These are phyloP conservation scores for Lottia gigantea DNA, from an alignment of 2,888 invertebrate species.

Conservation along the genomic window DNA sequence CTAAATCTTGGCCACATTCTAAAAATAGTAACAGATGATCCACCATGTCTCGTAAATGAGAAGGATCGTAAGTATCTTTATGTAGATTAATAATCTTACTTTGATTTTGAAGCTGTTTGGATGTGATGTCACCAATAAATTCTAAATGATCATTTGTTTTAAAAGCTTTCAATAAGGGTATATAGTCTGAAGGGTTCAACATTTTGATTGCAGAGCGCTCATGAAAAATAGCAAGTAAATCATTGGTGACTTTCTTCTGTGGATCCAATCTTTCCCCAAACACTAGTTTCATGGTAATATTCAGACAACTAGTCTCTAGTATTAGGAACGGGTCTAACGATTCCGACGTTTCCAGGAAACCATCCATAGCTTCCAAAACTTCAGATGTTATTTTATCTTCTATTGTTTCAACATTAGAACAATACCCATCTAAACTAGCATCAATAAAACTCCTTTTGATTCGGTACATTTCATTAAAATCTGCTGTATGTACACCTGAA, in stretches of 20 bases:
- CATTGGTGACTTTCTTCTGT: conserved; percentile 41
- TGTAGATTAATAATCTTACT: conserved; percentile 50
- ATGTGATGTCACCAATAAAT: conserved; percentile 35
- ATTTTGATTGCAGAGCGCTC: conserved; percentile 29
- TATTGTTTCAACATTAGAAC: conserved; percentile 33
- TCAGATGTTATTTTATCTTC: conserved; percentile 44
- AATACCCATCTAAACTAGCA: conserved; percentile 43
- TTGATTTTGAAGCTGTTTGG: conserved; percentile 41
- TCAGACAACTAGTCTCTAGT: conserved; percentile 45
- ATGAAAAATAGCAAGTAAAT: conserved; percentile 42
- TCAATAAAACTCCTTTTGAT: conserved; percentile 47
- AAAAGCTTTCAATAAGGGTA: conserved; percentile 31
- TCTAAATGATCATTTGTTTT: conserved; percentile 27
- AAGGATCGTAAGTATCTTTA: conserved; percentile 54
- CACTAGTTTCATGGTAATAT: conserved; percentile 45
- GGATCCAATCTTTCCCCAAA: conserved; percentile 47
- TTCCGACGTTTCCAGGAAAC: conserved; percentile 32
- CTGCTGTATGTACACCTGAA: conserved; percentile 48
- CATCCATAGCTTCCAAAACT: conserved; percentile 38
- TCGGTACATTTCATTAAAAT: conserved; percentile 37
- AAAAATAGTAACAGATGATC: conserved; percentile 53
- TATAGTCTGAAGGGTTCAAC: conserved; percentile 31
- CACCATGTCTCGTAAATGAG: conserved; percentile 42
- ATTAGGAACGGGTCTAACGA: conserved; percentile 39
- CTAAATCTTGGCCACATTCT: conserved; percentile 49